A percentile compares a stretch with the other conserved stretches of the same genome.
These are phyloP conservation scores for Pollenia angustigena DNA, from an alignment of 2,888 invertebrate genomes.

Conservation along the genomic window DNA sequence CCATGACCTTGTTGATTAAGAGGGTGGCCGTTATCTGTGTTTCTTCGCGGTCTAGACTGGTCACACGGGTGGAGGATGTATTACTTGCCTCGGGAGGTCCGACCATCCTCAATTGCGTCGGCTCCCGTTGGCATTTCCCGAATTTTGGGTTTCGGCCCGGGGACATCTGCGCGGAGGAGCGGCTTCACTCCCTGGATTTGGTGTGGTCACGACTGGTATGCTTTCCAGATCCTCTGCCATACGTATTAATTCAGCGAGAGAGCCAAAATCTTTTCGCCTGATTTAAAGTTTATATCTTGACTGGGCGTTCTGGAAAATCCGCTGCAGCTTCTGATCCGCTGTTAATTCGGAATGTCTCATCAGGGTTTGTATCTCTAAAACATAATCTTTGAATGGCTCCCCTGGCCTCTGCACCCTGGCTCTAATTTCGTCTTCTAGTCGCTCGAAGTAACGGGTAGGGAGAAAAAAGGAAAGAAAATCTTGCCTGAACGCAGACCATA, in stretches of 20 bases:
- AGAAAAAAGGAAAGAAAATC: not conserved
- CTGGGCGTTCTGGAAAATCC: not conserved
- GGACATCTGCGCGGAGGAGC: too few relatives aligned
- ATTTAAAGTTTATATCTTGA: not conserved
- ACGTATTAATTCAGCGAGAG: not conserved
- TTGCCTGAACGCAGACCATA: not conserved
- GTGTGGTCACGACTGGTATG: not conserved
- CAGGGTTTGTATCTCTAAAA: not conserved
- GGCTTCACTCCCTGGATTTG: too few relatives aligned
- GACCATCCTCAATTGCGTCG: too few relatives aligned
- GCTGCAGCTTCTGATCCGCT: not conserved
- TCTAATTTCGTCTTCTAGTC: not conserved
- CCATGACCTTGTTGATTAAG: too few relatives aligned
- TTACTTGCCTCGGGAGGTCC: too few relatives aligned
- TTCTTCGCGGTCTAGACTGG: too few relatives aligned
- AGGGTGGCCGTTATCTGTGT: too few relatives aligned
- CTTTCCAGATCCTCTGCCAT: not conserved
- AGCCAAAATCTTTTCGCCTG: not conserved
- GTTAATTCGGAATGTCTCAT: not conserved
- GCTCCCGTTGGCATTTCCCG: too few relatives aligned
- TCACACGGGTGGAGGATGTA: too few relatives aligned
- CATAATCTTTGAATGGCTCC: not conserved
- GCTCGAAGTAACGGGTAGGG: not conserved
- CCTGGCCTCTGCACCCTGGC: not conserved
- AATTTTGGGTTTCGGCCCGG: too few relatives aligned